Conservation (phyloP, 2,888 invertebrate species). For the Drosophila mimetica region DNA sequence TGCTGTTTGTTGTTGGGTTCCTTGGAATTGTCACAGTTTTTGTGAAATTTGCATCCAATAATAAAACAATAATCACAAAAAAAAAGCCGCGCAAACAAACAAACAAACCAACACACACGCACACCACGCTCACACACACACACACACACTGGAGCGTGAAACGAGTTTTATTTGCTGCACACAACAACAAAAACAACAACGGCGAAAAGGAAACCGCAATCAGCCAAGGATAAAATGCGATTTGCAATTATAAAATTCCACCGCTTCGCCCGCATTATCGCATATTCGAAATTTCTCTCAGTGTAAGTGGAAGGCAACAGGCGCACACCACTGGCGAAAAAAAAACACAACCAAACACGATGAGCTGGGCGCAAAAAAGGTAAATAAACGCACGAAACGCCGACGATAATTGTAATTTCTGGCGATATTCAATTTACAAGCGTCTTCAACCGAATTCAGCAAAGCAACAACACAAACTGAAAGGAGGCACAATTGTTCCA, state of each 20-base stretch:
- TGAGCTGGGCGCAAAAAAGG: constrained; percentile 4
- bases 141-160: constrained; percentile 14
- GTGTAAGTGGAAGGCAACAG: constrained; percentile 2
- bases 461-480: not conserved
- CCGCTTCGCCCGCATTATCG: constrained; percentile 9
- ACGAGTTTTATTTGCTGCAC: constrained; percentile 42
- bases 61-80: constrained; percentile 10
- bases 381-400: constrained; percentile 23
- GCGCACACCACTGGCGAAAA: not conserved
- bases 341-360: constrained; percentile 6
- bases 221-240: constrained; percentile 26
- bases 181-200: constrained; percentile 17
- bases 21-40: constrained; percentile 14
- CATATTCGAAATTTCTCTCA: not conserved
- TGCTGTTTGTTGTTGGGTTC: constrained; percentile 15
- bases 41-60: constrained; percentile 30
- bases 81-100: constrained; percentile 38
- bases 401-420: not conserved
- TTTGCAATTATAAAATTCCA: constrained; percentile 3
- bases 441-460: not conserved
- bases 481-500: no score
- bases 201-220: constrained; percentile 36
- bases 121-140: not conserved
- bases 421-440: not conserved
- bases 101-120: constrained; percentile 8